Conservation (phyloP, 1,140 invertebrate species). For the Chlorops oryzae region DNA sequence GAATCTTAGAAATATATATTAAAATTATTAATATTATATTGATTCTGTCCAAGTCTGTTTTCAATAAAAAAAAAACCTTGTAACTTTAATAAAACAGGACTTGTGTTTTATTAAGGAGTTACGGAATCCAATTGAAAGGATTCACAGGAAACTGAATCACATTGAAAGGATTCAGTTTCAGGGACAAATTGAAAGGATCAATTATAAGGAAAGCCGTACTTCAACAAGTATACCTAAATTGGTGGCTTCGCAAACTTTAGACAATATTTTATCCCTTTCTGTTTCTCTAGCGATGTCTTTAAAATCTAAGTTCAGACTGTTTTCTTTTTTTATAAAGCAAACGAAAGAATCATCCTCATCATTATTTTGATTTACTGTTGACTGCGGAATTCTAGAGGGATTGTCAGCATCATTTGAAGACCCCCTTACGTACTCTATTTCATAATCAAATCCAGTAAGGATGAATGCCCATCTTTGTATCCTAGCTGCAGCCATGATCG, state of each 20-base stretch:
- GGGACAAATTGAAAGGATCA: too few species aligned
- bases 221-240: background rate
- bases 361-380: background rate
- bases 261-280: conserved; percentile 6
- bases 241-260: conserved; percentile 1
- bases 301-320: conserved; percentile 3
- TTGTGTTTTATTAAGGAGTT: too few species aligned
- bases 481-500: conserved; percentile 21
- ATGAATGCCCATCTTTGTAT: conserved; percentile 35
- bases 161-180: too few species aligned
- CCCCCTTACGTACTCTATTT: background rate
- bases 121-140: too few species aligned
- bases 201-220: too few species aligned
- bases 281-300: conserved; percentile 11
- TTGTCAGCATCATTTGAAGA: background rate
- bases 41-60: too few species aligned
- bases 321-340: background rate
- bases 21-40: too few species aligned
- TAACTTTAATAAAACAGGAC: too few species aligned
- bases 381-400: conserved; percentile 1
- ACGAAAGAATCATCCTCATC: background rate
- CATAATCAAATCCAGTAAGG: conserved; percentile 22
- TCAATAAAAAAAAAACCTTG: too few species aligned
- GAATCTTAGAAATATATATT: too few species aligned
- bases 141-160: too few species aligned